Base-by-base conservation (phyloP, 2,797 vertebrate species). In the Acipenser ruthenus region DNA sequence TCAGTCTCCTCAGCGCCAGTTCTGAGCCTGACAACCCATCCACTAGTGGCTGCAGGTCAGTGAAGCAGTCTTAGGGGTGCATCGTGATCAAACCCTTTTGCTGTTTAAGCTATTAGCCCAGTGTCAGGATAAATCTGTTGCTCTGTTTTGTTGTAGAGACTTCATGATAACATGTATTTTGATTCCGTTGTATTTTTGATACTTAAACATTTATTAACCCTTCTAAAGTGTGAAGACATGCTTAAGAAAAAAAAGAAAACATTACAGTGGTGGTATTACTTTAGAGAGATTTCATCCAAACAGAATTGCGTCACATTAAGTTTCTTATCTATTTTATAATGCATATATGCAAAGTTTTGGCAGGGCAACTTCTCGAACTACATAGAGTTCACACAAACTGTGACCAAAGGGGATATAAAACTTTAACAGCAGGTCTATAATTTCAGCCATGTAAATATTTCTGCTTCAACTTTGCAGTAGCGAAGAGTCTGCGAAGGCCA, bases 21-120 rank as follows among this genome's bases (percentile, higher is more conserved):
- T 93, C 93, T 0, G 92, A 93, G 70, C 91, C 89, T 75, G 89
- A 92, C 83, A 93, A 93, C 80, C 93, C 91, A 0, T 96, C 93
- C 12, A 90, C 89, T 66, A 94, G 93, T 3, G 92, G 94, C 76
- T 95, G 92, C 91, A 95, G 93, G 93, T 97, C 76, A 81, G 86
- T 68, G 6, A 59, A 37, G 23, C 23, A 37, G 23, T 1, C 7
- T 1, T 1, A 69, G 7, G 10, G 73, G 52, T 68, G 12, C 65
- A 18, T 10, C 10, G 58, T 68, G 71, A 1, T 6, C 1, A 15
- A 13, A 7, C 50, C 1, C 23, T 37, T 37, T 37, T 71, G 66
- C 72, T 23, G 62, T 77, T 67, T 73, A 67, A 74, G 70, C 66
- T 72, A 50, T 71, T 75, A 60, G 68, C 72, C 58, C 56, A 73